A percentile compares a stretch with the other conserved stretches of the same genome.
Conservation (phyloP, 30 jellyfish, hydroid and myxozoan species). For the Chrysaora quinquecirrha region DNA sequence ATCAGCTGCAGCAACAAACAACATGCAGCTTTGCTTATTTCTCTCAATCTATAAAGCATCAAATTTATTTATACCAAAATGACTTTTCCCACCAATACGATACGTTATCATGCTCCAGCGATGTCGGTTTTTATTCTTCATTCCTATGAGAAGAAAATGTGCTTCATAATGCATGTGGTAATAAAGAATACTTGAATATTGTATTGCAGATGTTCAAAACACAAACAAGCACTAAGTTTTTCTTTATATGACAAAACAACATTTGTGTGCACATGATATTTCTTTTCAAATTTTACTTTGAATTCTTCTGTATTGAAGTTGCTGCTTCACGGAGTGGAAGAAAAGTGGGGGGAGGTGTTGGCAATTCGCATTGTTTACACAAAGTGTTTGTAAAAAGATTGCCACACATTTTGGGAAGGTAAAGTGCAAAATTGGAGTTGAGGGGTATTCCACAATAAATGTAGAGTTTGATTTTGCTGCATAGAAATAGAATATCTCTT, state of each 20-base stretch:
- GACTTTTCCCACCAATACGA: neutral
- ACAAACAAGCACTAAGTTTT: neutral
- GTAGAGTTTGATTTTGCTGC: neutral
- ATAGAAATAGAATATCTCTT: neutral
- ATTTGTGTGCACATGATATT: neutral
- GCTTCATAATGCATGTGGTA: neutral
- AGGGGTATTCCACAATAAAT: constrained; percentile 2
- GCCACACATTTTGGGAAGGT: neutral
- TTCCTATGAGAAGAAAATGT: neutral
- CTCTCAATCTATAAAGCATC: neutral
- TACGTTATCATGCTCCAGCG: constrained; percentile 18
- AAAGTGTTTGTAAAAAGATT: neutral
- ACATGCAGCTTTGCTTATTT: neutral
- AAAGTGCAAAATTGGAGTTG: neutral
- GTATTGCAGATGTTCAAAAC: neutral
- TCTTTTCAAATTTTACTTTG: neutral
- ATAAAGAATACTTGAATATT: neutral
- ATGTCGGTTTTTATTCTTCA: neutral
- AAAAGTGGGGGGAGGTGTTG: neutral
- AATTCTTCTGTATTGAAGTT: neutral
- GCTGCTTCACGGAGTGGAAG: neutral
- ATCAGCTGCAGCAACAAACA: neutral
- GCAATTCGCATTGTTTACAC: neutral
- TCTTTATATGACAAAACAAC: neutral
- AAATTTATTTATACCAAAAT: neutral